Base-by-base conservation (phyloP, 1,140 invertebrate species). In the Leucophenga varia region DNA sequence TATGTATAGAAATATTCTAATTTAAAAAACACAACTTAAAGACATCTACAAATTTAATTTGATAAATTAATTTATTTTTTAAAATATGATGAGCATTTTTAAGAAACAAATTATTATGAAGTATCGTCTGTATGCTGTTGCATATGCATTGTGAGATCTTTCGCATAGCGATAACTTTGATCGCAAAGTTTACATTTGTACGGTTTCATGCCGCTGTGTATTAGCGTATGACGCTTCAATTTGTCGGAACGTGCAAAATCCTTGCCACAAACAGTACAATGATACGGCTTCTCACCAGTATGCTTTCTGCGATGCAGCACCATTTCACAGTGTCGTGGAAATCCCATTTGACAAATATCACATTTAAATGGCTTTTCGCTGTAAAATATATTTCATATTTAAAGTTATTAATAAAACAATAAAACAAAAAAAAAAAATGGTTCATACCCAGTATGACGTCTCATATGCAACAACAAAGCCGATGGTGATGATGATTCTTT, bases 391-490 rank as follows among this genome's bases (percentile, higher is more conserved):
- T n/a, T n/a, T n/a, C n/a, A n/a, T n/a, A n/a, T n/a, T n/a, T n/a
- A n/a, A n/a, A n/a, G n/a, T n/a, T n/a, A n/a, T n/a, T n/a, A n/a
- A n/a, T n/a, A n/a, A n/a, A n/a, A n/a, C n/a, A n/a, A n/a, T n/a
- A n/a, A n/a, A n/a, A n/a, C n/a, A n/a, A n/a, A n/a, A n/a, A n/a
- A n/a, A n/a, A n/a, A n/a, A n/a, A 68, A 73, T 9, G 70, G 70
- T 21, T 73, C 13, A 4, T 34, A 6, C 4, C 31, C 31, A 4
- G 31, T 34, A 13, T 34, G 31, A 13, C 78, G 55, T 2, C 79
- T 68, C 77, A 81, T 79, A 42, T 83, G 82, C 1, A 80, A 77
- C 14, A 78, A 77, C 12, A 80, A 59, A 52, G 80, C 80, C 2
- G 78, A 79, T 1, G 77, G 77, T 43, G 78, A 79, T 10, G 75